Conservation (phyloP, 2,888 invertebrate genomes). For the Therioaphis trifolii region DNA sequence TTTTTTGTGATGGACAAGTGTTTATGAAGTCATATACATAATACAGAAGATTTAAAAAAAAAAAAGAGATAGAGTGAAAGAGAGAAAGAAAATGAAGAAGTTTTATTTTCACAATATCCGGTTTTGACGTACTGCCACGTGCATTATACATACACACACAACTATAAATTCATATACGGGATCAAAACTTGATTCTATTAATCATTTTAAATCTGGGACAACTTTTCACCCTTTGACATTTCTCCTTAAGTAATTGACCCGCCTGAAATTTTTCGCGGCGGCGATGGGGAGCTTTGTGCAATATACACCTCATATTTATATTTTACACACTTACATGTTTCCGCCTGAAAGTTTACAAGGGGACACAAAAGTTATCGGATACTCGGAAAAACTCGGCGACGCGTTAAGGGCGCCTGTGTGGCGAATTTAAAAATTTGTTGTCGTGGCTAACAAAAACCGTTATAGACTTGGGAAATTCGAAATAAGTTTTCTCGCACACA, state of each 20-base stretch:
- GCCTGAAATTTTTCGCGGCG: background rate
- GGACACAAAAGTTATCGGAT: slow-evolving; percentile 32
- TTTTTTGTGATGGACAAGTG: background rate
- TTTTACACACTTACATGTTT: slow-evolving; percentile 38
- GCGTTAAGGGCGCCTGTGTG: slow-evolving; percentile 45
- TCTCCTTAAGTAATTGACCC: slow-evolving; percentile 52
- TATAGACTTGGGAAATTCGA: background rate
- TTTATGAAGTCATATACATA: background rate
- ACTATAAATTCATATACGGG: background rate
- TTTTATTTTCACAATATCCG: background rate
- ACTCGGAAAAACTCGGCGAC: slow-evolving; percentile 17
- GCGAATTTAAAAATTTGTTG: slow-evolving; percentile 41
- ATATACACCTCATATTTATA: slow-evolving; percentile 42
- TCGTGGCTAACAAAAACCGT: slow-evolving; percentile 10
- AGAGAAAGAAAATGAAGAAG: background rate
- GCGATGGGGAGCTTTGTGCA: background rate
- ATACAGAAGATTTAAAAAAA: too few species aligned
- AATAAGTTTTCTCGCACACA: background rate
- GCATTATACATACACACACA: background rate
- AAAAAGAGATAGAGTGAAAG: background rate
- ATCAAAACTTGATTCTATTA: slow-evolving; percentile 37
- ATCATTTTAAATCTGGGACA: slow-evolving; percentile 48
- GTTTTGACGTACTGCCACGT: background rate
- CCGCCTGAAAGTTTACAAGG: background rate
- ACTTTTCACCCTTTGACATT: slow-evolving; percentile 45